Conservation (phyloP, 2,888 invertebrate species). For the Rhorus exstirpatorius region DNA sequence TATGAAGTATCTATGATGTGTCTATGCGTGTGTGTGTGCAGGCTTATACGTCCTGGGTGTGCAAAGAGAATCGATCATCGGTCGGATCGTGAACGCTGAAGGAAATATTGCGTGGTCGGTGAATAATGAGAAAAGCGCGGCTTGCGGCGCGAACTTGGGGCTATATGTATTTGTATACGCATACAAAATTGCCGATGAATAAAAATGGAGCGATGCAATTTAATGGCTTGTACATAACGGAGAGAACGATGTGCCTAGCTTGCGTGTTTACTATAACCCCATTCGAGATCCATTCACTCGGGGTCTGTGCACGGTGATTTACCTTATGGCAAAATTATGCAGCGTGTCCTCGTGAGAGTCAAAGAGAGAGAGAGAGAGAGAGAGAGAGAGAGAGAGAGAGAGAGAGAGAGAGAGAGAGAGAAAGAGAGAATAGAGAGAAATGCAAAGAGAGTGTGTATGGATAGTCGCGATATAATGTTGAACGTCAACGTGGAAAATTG, state of each 20-base stretch:
- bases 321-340: slow-evolving; percentile 77
- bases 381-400: neutral
- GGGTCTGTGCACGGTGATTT: slow-evolving; percentile 61
- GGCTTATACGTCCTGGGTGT: slow-evolving; percentile 14
- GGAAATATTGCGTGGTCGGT: slow-evolving; percentile 62
- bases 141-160: neutral
- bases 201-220: slow-evolving; percentile 61
- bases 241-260: slow-evolving; percentile 4
- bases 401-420: slow-evolving; percentile 12
- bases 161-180: neutral
- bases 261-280: slow-evolving; percentile 17
- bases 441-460: slow-evolving; percentile 54
- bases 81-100: slow-evolving; percentile 37
- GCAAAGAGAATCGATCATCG: slow-evolving; percentile 63
- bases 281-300: slow-evolving; percentile 16
- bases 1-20: too few species aligned
- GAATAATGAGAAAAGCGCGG: slow-evolving; percentile 52
- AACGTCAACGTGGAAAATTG: slow-evolving; percentile 69
- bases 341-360: slow-evolving; percentile 38
- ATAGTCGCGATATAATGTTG: slow-evolving; percentile 66
- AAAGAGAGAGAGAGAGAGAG: slow-evolving; percentile 18
- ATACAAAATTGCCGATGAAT: slow-evolving; percentile 6
- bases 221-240: slow-evolving; percentile 64
- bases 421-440: too few species aligned
- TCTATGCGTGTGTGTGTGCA: slow-evolving; percentile 1